A percentile compares a stretch with the other conserved stretches of the same genome.
Evolutionary conservation across 2,888 invertebrate species (phyloP).

Genomic region (Tuberolachnus salignus): DNA sequence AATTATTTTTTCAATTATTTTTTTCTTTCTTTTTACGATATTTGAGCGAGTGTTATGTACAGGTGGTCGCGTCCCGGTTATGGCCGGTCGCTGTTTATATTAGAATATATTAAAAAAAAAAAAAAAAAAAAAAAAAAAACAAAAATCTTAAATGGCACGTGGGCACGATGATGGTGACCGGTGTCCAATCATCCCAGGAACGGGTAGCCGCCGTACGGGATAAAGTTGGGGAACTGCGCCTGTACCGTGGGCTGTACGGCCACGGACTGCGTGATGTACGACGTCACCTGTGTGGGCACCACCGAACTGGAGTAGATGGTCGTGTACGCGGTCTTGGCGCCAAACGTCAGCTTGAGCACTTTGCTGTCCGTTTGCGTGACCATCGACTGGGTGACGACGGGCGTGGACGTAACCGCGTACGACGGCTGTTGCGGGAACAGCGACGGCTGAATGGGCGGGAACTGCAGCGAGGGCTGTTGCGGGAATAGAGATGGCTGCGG

Average conservation of each 20-base stretch:
- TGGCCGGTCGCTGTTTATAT: slow-evolving; percentile 10
- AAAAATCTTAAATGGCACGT: slow-evolving; percentile 28
- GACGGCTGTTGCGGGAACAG: slow-evolving; percentile 70
- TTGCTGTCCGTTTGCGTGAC: slow-evolving; percentile 81
- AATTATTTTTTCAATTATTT: no score
- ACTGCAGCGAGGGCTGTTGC: slow-evolving; percentile 65
- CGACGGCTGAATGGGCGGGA: slow-evolving; percentile 65
- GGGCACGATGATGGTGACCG: not conserved
- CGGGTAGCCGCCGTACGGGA: slow-evolving; percentile 60
- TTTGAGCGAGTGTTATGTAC: slow-evolving; percentile 38
- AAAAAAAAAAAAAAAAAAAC: no score
- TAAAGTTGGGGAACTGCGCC: slow-evolving; percentile 77
- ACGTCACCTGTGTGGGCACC: slow-evolving; percentile 82
- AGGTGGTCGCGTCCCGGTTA: not conserved
- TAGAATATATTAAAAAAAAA: no score
- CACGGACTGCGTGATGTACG: slow-evolving; percentile 80
- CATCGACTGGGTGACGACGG: slow-evolving; percentile 79
- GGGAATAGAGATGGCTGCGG: slow-evolving; percentile 57
- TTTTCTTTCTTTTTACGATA: not conserved
- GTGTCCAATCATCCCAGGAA: slow-evolving; percentile 13
- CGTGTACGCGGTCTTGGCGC: slow-evolving; percentile 88
- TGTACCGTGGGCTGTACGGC: slow-evolving; percentile 70
- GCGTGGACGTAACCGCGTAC: slow-evolving; percentile 78
- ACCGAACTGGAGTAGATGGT: slow-evolving; percentile 83
- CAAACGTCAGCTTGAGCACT: slow-evolving; percentile 82